A percentile compares a stretch with the other conserved stretches of the same genome.
Conservation (phyloP, 2,888 invertebrate genomes). For the Melikaiella ostensackeni region DNA sequence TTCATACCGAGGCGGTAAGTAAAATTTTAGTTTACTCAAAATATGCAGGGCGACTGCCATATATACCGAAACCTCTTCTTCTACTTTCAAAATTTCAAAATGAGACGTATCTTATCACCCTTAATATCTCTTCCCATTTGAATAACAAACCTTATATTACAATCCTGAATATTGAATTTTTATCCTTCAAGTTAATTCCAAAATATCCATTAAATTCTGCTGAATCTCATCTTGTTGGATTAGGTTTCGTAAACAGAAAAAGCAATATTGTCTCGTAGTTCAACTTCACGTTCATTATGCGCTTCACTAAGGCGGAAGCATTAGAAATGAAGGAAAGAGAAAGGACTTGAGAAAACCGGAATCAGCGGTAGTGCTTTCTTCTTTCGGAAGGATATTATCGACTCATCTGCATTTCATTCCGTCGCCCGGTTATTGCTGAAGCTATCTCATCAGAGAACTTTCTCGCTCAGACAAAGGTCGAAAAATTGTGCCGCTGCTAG, state of each 20-base stretch:
- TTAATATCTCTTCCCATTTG: too few species aligned
- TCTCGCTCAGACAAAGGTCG: conserved; percentile 18
- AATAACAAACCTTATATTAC: too few species aligned
- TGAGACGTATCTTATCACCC: too few species aligned
- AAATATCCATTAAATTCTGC: neutral
- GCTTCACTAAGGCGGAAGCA: neutral
- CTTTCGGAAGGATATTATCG: neutral
- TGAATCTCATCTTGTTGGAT: neutral
- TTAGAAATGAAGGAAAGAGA: neutral
- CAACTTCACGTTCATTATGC: neutral
- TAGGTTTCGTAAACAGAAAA: neutral
- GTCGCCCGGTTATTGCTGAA: neutral
- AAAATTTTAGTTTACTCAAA: neutral
- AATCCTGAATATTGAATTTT: too few species aligned
- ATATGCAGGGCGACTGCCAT: too few species aligned
- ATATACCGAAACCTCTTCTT: too few species aligned
- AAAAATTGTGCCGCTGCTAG: neutral
- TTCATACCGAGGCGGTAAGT: conserved; percentile 94
- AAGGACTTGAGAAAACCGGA: neutral
- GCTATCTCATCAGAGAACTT: neutral
- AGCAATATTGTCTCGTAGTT: neutral
- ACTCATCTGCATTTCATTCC: conserved; percentile 12
- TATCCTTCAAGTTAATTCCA: too few species aligned
- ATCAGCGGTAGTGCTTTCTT: neutral
- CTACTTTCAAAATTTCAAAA: too few species aligned